A percentile compares a stretch with the other conserved stretches of the same genome.
These are phyloP conservation scores for Pedetes capensis DNA, from an alignment of 2,113 vertebrate species.

Conservation along the genomic window DNA sequence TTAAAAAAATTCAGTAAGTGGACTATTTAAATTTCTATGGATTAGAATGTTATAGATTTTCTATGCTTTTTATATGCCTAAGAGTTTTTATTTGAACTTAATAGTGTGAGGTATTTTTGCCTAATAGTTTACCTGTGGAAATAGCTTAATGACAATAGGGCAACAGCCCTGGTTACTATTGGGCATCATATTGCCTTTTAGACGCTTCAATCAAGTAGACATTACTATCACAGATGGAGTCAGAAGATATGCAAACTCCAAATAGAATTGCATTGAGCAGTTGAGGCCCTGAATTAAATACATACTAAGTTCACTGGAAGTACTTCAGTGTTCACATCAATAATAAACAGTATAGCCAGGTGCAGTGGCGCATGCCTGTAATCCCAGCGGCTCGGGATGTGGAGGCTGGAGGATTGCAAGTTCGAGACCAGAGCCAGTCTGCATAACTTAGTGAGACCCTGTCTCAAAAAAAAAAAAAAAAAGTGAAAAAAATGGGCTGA, in stretches of 20 bases:
- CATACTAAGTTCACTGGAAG: not conserved
- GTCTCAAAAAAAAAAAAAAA: no score
- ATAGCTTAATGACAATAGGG: not conserved
- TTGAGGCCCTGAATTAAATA: not conserved
- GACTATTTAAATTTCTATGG: not conserved
- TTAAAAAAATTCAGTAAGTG: not conserved
- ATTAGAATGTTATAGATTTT: not conserved
- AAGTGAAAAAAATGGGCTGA: no score
- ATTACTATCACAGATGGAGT: not conserved
- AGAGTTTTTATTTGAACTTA: not conserved
- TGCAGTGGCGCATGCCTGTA: no score
- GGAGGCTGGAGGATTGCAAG: no score
- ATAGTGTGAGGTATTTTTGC: not conserved
- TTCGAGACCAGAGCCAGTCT: no score
- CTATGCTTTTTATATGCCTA: not conserved
- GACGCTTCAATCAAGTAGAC: not conserved
- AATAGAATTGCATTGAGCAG: not conserved
- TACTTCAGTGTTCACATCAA: not conserved
- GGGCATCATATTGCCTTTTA: not conserved
- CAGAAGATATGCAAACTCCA: not conserved
- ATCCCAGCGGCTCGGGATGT: no score
- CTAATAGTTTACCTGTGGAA: not conserved
- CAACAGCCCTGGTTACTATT: accelerated
- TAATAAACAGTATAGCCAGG: not conserved
- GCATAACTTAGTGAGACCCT: no score